Evolutionary conservation across 2,113 vertebrate genomes (phyloP), one percentile per base, ranked within the genome.

Genomic region (Mesocricetus auratus): DNA sequence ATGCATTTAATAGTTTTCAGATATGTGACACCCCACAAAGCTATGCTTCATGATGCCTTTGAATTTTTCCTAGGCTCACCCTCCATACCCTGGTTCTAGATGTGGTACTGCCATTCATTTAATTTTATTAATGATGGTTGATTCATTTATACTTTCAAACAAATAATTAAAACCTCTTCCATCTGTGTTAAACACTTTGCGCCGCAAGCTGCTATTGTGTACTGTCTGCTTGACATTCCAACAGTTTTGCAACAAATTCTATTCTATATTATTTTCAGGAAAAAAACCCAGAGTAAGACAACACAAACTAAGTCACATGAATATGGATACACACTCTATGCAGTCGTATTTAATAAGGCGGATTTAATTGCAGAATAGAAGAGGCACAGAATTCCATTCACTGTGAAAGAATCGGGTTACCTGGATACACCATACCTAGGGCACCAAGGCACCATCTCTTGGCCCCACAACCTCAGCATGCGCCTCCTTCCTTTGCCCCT

Each of bases 251-350:
- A 62, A 88, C 81, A n/a, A 92, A 95, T 90, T 81, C 26, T 56
- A 93, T 79, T 88, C 60, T 88, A 2, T 86, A 31, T 82, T 95
- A 94, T 90, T 97, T 97, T 89, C 53, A 82, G 47, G 47, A 64
- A 95, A 93, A 96, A 93, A 96, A 91, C 11, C 45, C n/a, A 68
- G 60, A 91, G 56, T 66, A 60, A 90, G 42, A 90, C 88, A 95
- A 91, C 15, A 91, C 31, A 88, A 93, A 82, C 71, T 36, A 81
- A 89, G 45, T 78, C 66, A 53, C 31, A 86, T 66, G 33, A 86
- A 77, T 45, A 92, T 74, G 60, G 60, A 86, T 24, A 69, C 5
- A 78, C 53, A 62, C 47, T 87, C 66, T 42, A 53, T 31, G 77
- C 15, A 64, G 42, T 89, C 64, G 68, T 81, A 91, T 71, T 93